These are phyloP conservation scores for Leucania comma DNA, from an alignment of 2,888 invertebrate genomes.

Conservation along the genomic window DNA sequence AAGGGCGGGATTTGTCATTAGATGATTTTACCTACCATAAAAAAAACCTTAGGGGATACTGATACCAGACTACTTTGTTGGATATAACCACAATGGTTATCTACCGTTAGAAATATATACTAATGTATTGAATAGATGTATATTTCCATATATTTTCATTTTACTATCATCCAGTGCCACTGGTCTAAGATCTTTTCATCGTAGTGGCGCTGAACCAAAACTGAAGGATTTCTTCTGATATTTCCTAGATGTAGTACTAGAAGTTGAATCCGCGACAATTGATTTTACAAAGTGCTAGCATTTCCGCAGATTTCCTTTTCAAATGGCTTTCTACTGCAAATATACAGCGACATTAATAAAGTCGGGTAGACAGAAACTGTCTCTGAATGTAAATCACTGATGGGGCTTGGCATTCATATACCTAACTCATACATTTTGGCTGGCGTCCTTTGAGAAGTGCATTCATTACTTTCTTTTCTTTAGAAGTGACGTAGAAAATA, in stretches of 20 bases:
- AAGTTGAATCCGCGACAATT: constrained; percentile 36
- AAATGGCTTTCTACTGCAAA: constrained; percentile 53
- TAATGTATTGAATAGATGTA: neutral
- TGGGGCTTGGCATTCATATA: constrained; percentile 48
- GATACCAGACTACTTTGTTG: neutral
- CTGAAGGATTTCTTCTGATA: too few relatives aligned
- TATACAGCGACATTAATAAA: constrained; percentile 62
- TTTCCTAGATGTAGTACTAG: neutral
- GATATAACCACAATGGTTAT: neutral
- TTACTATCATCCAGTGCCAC: too few relatives aligned
- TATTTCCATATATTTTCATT: neutral
- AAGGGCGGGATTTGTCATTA: too few relatives aligned
- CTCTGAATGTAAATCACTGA: constrained; percentile 56
- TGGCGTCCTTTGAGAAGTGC: constrained; percentile 50
- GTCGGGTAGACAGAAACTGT: constrained; percentile 60
- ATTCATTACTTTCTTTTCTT: constrained; percentile 51
- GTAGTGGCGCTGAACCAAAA: too few relatives aligned
- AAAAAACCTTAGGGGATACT: too few relatives aligned
- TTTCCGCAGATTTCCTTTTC: constrained; percentile 54
- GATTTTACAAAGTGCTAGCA: constrained; percentile 44
- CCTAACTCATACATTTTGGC: constrained; percentile 60
- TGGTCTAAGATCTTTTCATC: too few relatives aligned
- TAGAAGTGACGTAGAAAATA: constrained; percentile 39
- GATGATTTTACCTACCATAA: too few relatives aligned
- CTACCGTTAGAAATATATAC: neutral